Evolutionary conservation across 2,888 invertebrate genomes (phyloP).

Genomic region (Branchipolynoe longqiensis): DNA sequence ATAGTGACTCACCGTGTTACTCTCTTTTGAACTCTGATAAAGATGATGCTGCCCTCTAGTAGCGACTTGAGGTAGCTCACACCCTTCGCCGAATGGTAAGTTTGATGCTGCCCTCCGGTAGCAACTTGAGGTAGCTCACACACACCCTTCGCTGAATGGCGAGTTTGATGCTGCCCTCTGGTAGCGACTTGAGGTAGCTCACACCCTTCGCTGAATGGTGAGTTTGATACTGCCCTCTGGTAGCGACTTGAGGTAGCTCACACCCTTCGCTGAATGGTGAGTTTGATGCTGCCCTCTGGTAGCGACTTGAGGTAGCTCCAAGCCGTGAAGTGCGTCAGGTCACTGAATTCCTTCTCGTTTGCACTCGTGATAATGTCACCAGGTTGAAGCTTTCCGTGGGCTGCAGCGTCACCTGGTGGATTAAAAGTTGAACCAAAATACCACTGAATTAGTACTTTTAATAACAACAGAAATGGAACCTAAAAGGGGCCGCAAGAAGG

Average conservation of each 20-base stretch:
- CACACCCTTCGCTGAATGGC: conserved; percentile 79
- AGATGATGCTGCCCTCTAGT: conserved; percentile 91
- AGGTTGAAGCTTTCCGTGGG: conserved; percentile 87
- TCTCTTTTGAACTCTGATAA: too few relatives aligned
- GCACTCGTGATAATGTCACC: conserved; percentile 94
- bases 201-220: conserved; percentile 79
- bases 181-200: conserved; percentile 94
- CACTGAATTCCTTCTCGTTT: conserved; percentile 90
- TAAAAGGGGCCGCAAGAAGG: too few relatives aligned
- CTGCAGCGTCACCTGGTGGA: conserved; percentile 59
- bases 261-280: conserved; percentile 82
- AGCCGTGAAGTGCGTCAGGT: conserved; percentile 95
- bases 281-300: conserved; percentile 90
- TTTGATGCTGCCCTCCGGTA: conserved; percentile 91
- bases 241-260: conserved; percentile 89
- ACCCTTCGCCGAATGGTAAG: conserved; percentile 83
- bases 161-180: conserved; percentile 90
- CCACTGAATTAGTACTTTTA: too few relatives aligned
- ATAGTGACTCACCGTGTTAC: too few relatives aligned
- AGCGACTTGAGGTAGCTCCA: conserved; percentile 96
- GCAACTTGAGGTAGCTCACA: conserved; percentile 91
- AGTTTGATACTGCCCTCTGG: conserved; percentile 91
- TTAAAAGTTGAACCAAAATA: too few relatives aligned
- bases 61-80: conserved; percentile 93
- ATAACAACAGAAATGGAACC: too few relatives aligned